A percentile compares a stretch with the other conserved stretches of the same genome.
These are phyloP conservation scores for Aphis gossypii DNA, from an alignment of 1,140 invertebrate genomes.

Conservation along the genomic window DNA sequence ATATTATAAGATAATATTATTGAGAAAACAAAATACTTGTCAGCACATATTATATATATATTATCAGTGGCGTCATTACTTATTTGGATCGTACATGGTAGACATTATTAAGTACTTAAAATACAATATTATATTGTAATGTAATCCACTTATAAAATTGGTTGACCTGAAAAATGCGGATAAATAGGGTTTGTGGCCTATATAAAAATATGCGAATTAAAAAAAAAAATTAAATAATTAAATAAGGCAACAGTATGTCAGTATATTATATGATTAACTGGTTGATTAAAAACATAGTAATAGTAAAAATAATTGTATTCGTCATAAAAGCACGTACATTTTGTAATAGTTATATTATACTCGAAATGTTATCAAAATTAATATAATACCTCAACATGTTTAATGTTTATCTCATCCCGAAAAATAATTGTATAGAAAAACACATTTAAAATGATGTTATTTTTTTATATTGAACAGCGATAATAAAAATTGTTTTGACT, in stretches of 20 bases:
- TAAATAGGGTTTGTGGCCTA: too few species aligned
- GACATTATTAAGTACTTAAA: too few species aligned
- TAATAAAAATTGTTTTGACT: background rate
- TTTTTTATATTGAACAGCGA: background rate
- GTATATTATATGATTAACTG: background rate
- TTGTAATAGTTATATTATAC: background rate
- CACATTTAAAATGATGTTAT: background rate
- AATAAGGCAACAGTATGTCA: too few species aligned
- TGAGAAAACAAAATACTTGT: background rate
- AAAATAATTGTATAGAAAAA: background rate
- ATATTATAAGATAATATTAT: background rate
- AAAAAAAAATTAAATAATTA: too few species aligned
- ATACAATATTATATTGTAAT: too few species aligned
- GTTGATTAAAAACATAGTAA: background rate
- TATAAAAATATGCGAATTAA: too few species aligned
- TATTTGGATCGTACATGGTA: too few species aligned
- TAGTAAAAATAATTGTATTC: background rate
- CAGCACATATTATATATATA: background rate
- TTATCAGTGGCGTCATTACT: too few species aligned
- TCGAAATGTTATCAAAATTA: background rate
- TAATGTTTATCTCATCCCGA: background rate
- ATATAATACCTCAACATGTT: background rate
- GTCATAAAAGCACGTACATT: background rate
- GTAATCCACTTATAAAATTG: too few species aligned
- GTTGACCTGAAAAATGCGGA: too few species aligned